Conservation (phyloP, 2,888 invertebrate species). For the Melieria crassipennis region DNA sequence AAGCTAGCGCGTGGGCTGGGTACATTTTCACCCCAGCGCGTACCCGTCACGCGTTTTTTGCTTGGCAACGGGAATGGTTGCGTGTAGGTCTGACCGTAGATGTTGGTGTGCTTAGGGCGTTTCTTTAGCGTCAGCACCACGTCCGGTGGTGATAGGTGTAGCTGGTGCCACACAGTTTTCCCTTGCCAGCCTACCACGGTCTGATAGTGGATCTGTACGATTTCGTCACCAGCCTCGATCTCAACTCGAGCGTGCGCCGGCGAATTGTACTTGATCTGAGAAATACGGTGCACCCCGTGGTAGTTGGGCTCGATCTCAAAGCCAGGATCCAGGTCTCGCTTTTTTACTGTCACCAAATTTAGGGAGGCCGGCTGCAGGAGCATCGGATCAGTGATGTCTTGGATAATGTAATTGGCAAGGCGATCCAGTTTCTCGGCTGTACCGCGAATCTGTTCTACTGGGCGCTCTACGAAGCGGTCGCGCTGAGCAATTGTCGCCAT, state of each 20-base stretch:
- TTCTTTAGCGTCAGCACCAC: conserved; percentile 84
- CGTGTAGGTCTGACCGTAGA: conserved; percentile 75
- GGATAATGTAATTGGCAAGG: conserved; percentile 86
- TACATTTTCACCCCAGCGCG: conserved; percentile 76
- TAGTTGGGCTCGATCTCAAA: conserved; percentile 89
- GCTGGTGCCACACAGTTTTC: conserved; percentile 77
- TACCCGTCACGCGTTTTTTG: conserved; percentile 73
- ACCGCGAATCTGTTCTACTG: conserved; percentile 75
- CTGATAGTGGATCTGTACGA: conserved; percentile 86
- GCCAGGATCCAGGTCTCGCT: conserved; percentile 88
- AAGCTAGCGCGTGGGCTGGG: conserved; percentile 74
- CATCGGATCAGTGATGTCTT: conserved; percentile 88
- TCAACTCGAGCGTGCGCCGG: conserved; percentile 92
- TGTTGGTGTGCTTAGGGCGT: conserved; percentile 82
- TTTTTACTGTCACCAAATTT: conserved; percentile 86
- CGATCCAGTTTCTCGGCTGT: conserved; percentile 80
- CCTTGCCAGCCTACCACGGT: conserved; percentile 84
- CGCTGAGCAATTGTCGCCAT: conserved; percentile 91
- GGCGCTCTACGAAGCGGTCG: conserved; percentile 88
- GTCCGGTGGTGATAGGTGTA: conserved; percentile 83
- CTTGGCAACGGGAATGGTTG: conserved; percentile 79
- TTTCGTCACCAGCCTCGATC: conserved; percentile 96
- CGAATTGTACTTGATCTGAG: conserved; percentile 89
- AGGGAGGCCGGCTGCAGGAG: conserved; percentile 92
- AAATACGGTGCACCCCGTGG: conserved; percentile 82